Evolutionary conservation across 64 coral and sea anemone species (phyloP), one percentile per base, ranked within the genome.

Genomic region (Porites australiensis): DNA sequence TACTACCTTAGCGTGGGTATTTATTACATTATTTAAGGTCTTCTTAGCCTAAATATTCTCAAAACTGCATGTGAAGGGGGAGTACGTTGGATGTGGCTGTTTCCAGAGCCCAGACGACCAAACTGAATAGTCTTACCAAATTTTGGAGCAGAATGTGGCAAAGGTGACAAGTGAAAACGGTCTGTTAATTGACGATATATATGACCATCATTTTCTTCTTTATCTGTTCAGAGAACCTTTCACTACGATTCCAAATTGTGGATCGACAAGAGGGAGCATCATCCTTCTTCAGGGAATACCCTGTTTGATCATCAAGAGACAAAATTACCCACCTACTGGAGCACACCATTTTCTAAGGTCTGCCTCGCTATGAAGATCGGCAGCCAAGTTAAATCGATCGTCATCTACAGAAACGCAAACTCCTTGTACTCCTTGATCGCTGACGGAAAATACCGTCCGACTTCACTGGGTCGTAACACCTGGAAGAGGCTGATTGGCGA

Each of bases 281-380:
- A 89, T 67, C 21, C 58, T 4, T 8, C 83, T 7, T 49, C 44
- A 43, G 69, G 44, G 46, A 88, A 21, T 14, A 71, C 67, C 27
- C 70, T 68, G 64, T 19, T 88, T 5, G 23, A 58, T 21, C 15
- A 72, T 15, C 47, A 55, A 13, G 82, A 85, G 63, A 85, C 61
- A 13, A 59, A 61, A 67, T 44, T 59, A 23, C 82, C 82, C 50
- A 67, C 62, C 54, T 85, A 85, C 44, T 85, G 82, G 82, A 47
- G 13, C 6, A 45, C 59, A 45, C 18, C 87, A 4, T 89, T 89
- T 55, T 75, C 70, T 47, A 74, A 50, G 16, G 20, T 89, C 8
- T 89, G 87, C 23, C 54, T 89, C n/a, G 87, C 69, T 15, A 89
- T 89, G 87, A 74, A 77, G 58, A 59, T 55, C 12, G 72, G 72